Base-by-base conservation (phyloP, 2,113 vertebrate species). In the Brachyistius frenatus region DNA sequence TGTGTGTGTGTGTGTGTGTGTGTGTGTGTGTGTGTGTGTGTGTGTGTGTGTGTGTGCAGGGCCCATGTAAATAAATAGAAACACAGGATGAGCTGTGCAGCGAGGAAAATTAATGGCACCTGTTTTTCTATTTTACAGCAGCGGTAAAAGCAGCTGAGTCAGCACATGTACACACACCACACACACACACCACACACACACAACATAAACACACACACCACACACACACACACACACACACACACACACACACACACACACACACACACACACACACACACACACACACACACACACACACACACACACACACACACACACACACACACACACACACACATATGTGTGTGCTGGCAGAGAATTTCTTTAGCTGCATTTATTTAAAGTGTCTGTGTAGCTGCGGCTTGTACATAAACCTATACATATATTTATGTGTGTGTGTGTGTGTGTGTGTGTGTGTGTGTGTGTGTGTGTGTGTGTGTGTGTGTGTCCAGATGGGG, bases 101-200 rank as follows among this genome's bases (percentile, higher is more conserved):
- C 49, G 41, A 71, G 66, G 58, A 53, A 70, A 65, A 81, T 50
- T 5, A 69, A 75, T 63, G 41, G 37, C 57, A 58, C 46, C 53
- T 52, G 15, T n/a, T 52, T 52, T 52, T 58, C 33, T 44, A 44
- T 44, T 41, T 69, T 64, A 64, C 52, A 56, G 23, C 10, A 44
- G 50, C 23, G 10, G 30, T 31, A 31, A 63, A 70, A 37, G 60
- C 33, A 47, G 32, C 67, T 58, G 80, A 76, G 54, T 71, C 80
- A 76, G 23, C 23, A 23, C 23, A 23, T 23, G 23, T 23, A 23
- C 23, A 23, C 23, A 23, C 23, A 23, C 23, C 66, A 60, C 23
- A 23, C 23, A 23, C 23, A 23, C 23, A 23, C 23, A 23, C 23
- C 66, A 60, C 23, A 23, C 23, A 23, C 23, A 23, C 23, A 23